Evolutionary conservation across 37 sponge, comb jelly and placozoan species (phyloP).

Genomic region (Bolinopsis microptera): DNA sequence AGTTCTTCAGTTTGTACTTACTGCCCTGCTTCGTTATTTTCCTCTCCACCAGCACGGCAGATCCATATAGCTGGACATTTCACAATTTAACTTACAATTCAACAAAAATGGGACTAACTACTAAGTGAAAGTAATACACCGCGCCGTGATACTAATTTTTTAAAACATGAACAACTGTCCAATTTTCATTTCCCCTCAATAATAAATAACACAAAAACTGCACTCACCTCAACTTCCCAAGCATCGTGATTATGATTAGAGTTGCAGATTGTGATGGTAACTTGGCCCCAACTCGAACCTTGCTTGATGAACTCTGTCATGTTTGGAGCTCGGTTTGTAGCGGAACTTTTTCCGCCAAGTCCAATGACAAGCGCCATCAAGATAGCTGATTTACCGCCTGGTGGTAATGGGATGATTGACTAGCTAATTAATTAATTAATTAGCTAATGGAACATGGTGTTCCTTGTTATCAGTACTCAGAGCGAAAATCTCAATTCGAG

Average conservation of each 20-base stretch:
- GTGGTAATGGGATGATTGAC: not conserved
- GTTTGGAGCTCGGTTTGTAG: slow-evolving; percentile 83
- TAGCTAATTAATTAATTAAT: too few relatives aligned
- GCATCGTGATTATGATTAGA: slow-evolving; percentile 16
- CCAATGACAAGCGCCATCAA: slow-evolving; percentile 92
- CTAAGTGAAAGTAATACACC: too few relatives aligned
- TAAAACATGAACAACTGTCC: too few relatives aligned
- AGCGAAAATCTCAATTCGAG: too few relatives aligned
- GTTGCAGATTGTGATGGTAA: slow-evolving; percentile 50
- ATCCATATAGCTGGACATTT: slow-evolving; percentile 75
- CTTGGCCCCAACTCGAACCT: slow-evolving; percentile 69
- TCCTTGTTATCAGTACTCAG: not conserved
- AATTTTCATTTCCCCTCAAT: too few relatives aligned
- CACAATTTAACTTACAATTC: too few relatives aligned
- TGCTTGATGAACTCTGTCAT: slow-evolving; percentile 85
- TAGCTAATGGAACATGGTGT: too few relatives aligned
- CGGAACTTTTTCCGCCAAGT: slow-evolving; percentile 85
- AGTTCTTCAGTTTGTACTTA: slow-evolving; percentile 80
- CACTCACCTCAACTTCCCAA: slow-evolving; percentile 43
- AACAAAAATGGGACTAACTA: too few relatives aligned
- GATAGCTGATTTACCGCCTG: slow-evolving; percentile 99
- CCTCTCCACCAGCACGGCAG: slow-evolving; percentile 74
- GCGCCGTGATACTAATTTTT: too few relatives aligned
- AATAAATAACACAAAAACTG: too few relatives aligned
- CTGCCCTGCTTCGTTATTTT: slow-evolving; percentile 76